Evolutionary conservation across 1,140 invertebrate genomes (phyloP).

Genomic region (Campoletis sonorensis): DNA sequence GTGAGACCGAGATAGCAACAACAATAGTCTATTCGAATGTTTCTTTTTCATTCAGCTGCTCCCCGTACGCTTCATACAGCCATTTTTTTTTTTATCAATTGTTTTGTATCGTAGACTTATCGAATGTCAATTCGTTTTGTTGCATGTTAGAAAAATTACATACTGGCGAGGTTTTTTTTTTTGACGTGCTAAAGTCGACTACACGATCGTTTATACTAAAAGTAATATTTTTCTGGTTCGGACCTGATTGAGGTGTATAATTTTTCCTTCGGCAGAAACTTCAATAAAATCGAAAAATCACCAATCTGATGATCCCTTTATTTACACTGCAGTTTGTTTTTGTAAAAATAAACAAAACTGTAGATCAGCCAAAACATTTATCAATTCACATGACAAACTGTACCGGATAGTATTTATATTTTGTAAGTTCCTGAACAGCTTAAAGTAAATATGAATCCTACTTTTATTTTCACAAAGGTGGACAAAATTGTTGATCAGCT

Average conservation of each 20-base stretch:
- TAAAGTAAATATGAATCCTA: constrained; percentile 11
- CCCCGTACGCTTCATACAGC: not conserved
- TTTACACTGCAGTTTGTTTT: too few species aligned
- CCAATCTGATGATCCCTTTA: too few species aligned
- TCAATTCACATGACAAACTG: not conserved
- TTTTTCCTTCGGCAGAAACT: too few species aligned
- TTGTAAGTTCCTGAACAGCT: not conserved
- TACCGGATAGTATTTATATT: not conserved
- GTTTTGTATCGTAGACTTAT: not conserved
- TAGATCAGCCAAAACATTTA: not conserved
- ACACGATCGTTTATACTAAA: not conserved
- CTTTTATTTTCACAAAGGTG: constrained; percentile 76
- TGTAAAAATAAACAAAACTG: not conserved
- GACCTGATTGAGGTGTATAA: too few species aligned
- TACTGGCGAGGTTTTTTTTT: not conserved
- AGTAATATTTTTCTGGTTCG: not conserved
- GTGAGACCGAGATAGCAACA: constrained; percentile 40
- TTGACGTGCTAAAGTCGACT: too few species aligned
- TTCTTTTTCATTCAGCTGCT: not conserved
- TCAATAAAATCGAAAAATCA: too few species aligned
- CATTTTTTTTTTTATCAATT: constrained; percentile 22
- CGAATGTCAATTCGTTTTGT: not conserved
- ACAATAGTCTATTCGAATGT: constrained; percentile 3
- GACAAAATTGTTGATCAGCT: constrained; percentile 95
- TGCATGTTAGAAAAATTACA: not conserved